phyloP scores from a whole-genome alignment of 2,113 vertebrate species.

The Albula goreensis region DNA sequence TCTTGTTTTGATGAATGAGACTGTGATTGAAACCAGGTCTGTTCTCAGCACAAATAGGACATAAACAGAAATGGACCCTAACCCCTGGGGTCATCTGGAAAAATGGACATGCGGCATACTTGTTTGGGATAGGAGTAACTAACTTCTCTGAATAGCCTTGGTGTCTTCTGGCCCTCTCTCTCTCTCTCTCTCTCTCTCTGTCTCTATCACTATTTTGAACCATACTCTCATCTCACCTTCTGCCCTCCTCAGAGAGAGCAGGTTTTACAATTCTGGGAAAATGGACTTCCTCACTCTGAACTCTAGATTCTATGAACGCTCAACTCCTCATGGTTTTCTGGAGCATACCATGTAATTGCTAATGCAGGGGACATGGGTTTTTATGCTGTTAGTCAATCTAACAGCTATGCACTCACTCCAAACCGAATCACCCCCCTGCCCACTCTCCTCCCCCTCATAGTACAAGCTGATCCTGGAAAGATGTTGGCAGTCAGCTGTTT shows the following conservation, averaged over 20 bases:
- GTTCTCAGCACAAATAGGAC: background rate
- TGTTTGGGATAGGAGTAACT: background rate
- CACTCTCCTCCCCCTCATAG: background rate
- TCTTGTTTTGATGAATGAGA: background rate
- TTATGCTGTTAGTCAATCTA: background rate
- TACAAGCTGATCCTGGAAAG: background rate
- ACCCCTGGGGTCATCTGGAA: background rate
- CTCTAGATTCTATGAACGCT: background rate
- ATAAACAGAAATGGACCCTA: background rate
- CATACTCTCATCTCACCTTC: conserved; percentile 18
- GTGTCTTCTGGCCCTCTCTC: background rate
- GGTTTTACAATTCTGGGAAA: background rate
- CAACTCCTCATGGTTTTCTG: background rate
- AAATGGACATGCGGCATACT: background rate
- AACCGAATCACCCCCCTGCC: background rate
- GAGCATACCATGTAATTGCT: background rate
- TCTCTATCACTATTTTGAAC: background rate
- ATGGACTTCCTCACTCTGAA: background rate
- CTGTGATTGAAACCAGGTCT: background rate
- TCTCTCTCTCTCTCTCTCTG: background rate
- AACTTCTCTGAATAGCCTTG: background rate
- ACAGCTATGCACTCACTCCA: background rate
- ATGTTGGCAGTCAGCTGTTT: background rate
- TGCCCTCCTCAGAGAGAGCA: background rate
- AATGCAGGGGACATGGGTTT: background rate